Evolutionary conservation across 2,888 invertebrate species (phyloP), one percentile per base, ranked within the genome.

Genomic region (Metacarcinus magister): DNA sequence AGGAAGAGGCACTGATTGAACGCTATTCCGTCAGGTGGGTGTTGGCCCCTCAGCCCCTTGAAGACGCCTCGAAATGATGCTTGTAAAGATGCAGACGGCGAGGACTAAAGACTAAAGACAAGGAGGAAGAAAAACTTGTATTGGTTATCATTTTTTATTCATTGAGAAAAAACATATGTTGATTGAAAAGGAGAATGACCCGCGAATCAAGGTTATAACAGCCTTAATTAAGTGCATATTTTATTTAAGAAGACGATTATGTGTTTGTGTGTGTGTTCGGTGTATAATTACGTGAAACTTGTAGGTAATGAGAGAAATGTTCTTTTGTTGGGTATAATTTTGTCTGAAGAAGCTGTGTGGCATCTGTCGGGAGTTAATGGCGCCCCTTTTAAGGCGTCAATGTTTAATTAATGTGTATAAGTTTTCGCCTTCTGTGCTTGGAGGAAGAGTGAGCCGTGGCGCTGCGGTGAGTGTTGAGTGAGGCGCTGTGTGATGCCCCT

Each of bases 341-440:
- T 23, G 67, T 67, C 16, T 19, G n/a, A n/a, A 67, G 67, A n/a
- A 67, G n/a, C 67, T 67, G 67, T 67, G 67, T 67, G 67, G 67
- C 67, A 67, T 67, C 67, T 67, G 23, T 19, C n/a, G 67, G 67
- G 67, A 67, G 67, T 19, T 67, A 67, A 67, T 67, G 67, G 67
- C 67, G 23, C 67, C 5, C 67, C 67, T 67, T 67, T 67, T 67
- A 67, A 16, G 67, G 67, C 67, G 67, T 67, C 19, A 67, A 67
- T n/a, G n/a, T 67, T 67, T 67, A 67, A 67, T 67, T 67, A 23
- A 67, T 67, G 67, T n/a, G 67, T 67, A 5, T 19, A 67, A 19
- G 19, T 67, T 67, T 67, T 67, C 67, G 67, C 67, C 67, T 67
- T n/a, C 67, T 67, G 67, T 67, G 67, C 67, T 67, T n/a, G 67